phyloP scores from a whole-genome alignment of 2,888 invertebrate species.

The Caradrina clavipalpis region DNA sequence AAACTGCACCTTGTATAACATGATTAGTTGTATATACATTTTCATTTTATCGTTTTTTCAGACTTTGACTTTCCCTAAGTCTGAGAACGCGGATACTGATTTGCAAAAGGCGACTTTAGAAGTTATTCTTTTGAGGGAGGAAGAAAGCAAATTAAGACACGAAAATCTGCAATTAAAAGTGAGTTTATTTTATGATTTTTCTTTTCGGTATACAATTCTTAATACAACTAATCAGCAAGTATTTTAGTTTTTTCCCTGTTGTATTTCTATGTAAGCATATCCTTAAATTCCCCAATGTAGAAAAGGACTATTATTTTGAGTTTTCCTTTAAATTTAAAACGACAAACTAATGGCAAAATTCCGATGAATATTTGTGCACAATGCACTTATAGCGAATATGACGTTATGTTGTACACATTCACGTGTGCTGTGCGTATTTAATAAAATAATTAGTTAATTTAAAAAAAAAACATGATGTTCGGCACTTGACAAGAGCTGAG shows the following conservation, averaged over 20 bases:
- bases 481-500: background rate
- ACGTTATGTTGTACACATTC: background rate
- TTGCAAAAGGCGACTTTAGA: conserved; percentile 94
- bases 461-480: background rate
- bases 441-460: conserved; percentile 7
- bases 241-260: conserved; percentile 6
- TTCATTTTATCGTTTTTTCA: conserved; percentile 74
- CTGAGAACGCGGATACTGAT: conserved; percentile 84
- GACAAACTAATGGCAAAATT: conserved; percentile 6
- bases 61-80: conserved; percentile 81
- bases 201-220: conserved; percentile 20
- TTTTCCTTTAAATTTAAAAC: conserved; percentile 13
- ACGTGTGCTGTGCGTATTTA: conserved; percentile 31
- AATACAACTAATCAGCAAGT: conserved; percentile 1
- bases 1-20: no score
- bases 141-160: conserved; percentile 95
- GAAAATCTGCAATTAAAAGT: conserved; percentile 97
- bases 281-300: conserved; percentile 8
- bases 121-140: conserved; percentile 94
- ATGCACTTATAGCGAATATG: conserved; percentile 43
- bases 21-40: conserved; percentile 17
- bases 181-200: conserved; percentile 70
- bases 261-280: conserved; percentile 24
- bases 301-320: conserved; percentile 10
- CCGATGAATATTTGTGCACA: conserved; percentile 17